Evolutionary conservation across 2,113 vertebrate species (phyloP).

Genomic region (Pollimyrus isidori): DNA sequence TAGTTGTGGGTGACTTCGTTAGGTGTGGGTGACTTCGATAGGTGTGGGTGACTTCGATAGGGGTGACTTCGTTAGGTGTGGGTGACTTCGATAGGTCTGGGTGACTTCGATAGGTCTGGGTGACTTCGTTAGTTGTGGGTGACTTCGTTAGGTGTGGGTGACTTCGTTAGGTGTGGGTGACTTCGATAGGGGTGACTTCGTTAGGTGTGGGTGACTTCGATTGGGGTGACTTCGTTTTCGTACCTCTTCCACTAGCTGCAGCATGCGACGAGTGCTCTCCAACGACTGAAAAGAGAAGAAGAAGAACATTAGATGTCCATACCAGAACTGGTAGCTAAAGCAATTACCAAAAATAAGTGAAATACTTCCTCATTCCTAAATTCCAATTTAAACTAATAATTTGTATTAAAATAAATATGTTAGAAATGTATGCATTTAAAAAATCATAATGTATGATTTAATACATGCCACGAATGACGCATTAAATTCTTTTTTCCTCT

Average conservation of each 20-base stretch:
- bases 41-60: no score
- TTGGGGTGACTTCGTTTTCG: slow-evolving; percentile 38
- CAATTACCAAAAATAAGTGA: not conserved
- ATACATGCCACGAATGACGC: not conserved
- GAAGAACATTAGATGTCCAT: slow-evolving; percentile 15
- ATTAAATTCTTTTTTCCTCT: not conserved
- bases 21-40: no score
- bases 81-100: no score
- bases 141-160: no score
- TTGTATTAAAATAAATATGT: not conserved
- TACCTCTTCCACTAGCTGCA: slow-evolving; percentile 97
- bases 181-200: no score
- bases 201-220: no score
- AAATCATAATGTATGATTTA: not conserved
- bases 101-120: no score
- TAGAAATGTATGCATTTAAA: not conserved
- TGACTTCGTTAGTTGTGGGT: no score
- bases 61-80: no score
- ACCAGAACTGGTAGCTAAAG: not conserved
- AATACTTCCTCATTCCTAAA: not conserved
- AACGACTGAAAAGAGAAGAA: slow-evolving; percentile 68
- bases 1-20: no score
- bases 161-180: no score
- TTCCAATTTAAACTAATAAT: not conserved
- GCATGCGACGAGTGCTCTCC: slow-evolving; percentile 97